Conservation (phyloP, 2,113 vertebrate genomes). For the Crocuta crocuta region DNA sequence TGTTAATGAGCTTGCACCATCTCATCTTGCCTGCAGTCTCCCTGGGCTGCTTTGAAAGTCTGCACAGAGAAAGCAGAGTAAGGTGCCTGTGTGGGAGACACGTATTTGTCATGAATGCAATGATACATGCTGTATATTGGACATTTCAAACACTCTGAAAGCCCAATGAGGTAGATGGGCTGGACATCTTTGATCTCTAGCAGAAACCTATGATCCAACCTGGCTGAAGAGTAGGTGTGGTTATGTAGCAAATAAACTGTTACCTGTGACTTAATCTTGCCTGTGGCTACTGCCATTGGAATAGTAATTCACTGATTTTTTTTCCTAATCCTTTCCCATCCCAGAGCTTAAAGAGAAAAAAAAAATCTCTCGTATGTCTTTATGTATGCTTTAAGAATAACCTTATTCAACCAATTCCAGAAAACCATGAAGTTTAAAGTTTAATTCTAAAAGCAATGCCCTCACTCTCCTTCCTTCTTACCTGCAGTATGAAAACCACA, state of each 20-base stretch:
- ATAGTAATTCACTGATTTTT: not conserved
- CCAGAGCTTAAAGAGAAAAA: not conserved
- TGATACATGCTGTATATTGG: not conserved
- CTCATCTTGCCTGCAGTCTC: not conserved
- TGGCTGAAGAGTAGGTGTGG: not conserved
- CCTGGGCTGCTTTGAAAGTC: not conserved
- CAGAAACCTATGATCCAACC: not conserved
- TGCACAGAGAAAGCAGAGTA: not conserved
- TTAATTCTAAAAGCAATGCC: not conserved
- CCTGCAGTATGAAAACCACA: too few relatives aligned
- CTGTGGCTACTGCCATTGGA: not conserved
- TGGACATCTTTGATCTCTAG: not conserved
- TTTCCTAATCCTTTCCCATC: not conserved
- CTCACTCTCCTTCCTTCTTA: not conserved
- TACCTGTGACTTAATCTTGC: not conserved
- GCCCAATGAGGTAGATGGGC: not conserved
- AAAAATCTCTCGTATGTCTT: not conserved
- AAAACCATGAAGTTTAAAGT: not conserved
- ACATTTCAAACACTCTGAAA: not conserved
- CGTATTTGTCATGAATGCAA: not conserved
- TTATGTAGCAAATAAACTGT: not conserved
- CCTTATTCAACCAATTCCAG: not conserved
- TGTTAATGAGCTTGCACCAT: constrained; percentile 29
- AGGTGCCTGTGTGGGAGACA: not conserved
- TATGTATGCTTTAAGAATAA: not conserved